Evolutionary conservation across 2,888 invertebrate species (phyloP).

Genomic region (Trilocha varians): DNA sequence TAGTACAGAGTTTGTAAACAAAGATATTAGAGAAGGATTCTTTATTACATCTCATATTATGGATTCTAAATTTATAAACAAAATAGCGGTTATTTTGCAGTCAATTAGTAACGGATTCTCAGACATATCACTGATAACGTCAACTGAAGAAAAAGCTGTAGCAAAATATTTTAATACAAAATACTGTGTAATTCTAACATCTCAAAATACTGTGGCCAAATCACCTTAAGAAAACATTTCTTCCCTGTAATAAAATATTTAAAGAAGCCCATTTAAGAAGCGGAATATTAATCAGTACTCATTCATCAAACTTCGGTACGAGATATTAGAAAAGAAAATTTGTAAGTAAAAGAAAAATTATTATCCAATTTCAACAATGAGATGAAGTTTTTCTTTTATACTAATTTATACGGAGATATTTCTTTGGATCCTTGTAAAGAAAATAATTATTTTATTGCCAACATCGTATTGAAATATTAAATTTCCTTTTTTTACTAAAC

Average conservation of each 20-base stretch:
- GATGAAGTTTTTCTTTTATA: neutral
- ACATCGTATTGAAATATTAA: no score
- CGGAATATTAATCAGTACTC: slow-evolving; percentile 9
- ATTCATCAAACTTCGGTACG: slow-evolving; percentile 8
- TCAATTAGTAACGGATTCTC: no score
- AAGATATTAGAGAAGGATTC: no score
- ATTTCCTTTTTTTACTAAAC: no score
- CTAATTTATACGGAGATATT: neutral
- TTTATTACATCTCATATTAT: no score
- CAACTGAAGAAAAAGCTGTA: no score
- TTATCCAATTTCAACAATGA: slow-evolving; percentile 3
- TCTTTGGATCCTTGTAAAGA: neutral
- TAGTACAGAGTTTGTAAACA: no score
- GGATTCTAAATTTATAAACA: no score
- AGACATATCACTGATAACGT: no score
- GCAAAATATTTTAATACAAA: neutral
- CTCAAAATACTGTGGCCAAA: neutral
- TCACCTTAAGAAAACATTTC: neutral
- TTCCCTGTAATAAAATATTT: slow-evolving; percentile 1
- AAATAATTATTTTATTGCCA: neutral
- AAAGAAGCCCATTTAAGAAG: slow-evolving; percentile 4
- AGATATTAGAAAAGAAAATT: slow-evolving; percentile 4
- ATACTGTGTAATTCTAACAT: neutral
- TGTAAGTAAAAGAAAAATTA: slow-evolving; percentile 2
- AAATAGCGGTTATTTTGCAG: no score